Conservation (phyloP, 1,140 invertebrate species). For the Metaphire vulgaris region DNA sequence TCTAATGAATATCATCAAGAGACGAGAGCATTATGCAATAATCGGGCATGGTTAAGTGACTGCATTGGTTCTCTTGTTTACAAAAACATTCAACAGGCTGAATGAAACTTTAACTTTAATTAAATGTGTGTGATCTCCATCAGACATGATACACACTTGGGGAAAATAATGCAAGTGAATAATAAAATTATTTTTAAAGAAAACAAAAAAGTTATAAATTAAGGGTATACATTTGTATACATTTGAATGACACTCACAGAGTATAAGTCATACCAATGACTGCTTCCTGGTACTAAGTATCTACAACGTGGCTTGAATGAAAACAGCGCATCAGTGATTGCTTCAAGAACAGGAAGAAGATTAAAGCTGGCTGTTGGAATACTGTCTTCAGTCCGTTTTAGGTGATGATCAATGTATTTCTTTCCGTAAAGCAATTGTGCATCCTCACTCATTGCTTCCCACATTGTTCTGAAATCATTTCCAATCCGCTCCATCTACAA, state of each 20-base stretch:
- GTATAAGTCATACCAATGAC: slow-evolving; percentile 33
- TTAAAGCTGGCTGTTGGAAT: slow-evolving; percentile 26
- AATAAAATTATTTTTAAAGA: not conserved
- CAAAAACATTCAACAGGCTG: not conserved
- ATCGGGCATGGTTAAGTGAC: too few species aligned
- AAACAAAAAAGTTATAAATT: not conserved
- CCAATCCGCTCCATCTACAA: not conserved
- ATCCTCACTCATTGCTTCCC: slow-evolving; percentile 32
- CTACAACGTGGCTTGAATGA: slow-evolving; percentile 30
- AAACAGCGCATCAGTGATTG: slow-evolving; percentile 35
- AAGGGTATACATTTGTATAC: not conserved
- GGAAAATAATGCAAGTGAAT: too few species aligned
- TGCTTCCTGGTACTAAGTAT: slow-evolving; percentile 39
- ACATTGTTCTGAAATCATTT: slow-evolving; percentile 23
- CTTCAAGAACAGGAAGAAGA: slow-evolving; percentile 36
- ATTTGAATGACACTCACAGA: slow-evolving; percentile 31
- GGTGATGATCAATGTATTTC: slow-evolving; percentile 34
- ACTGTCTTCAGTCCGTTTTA: slow-evolving; percentile 19
- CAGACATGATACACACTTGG: too few species aligned
- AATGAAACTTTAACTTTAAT: not conserved
- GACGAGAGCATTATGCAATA: too few species aligned
- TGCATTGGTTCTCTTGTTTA: too few species aligned
- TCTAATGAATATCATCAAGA: too few species aligned
- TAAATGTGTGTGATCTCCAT: too few species aligned
- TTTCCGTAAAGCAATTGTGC: slow-evolving; percentile 35